Percentiles rank a stretch among this genome's conserved stretches.
phyloP scores from a whole-genome alignment of 2,113 vertebrate genomes.

The Micronycteris hirsuta region DNA sequence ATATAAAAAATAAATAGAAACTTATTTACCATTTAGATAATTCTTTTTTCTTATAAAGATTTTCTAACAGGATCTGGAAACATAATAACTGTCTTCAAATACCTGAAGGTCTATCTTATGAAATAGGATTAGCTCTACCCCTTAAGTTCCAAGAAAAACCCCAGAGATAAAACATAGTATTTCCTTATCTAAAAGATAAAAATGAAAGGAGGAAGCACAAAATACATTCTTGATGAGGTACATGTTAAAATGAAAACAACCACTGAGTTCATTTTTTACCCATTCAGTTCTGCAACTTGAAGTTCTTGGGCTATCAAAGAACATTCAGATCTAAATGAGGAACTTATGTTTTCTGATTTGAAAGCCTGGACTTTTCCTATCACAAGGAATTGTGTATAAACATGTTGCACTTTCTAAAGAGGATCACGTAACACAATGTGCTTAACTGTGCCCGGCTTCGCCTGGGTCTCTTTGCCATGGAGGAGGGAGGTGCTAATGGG shows the following conservation, averaged over 20 bases:
- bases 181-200: constrained; percentile 51
- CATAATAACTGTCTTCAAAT: not conserved
- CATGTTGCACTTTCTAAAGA: not conserved
- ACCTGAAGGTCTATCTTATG: not conserved
- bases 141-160: not conserved
- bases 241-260: not conserved
- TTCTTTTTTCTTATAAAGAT: not conserved
- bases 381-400: not conserved
- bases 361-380: not conserved
- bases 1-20: not conserved
- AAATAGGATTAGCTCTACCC: not conserved
- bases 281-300: not conserved
- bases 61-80: constrained; percentile 36
- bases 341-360: not conserved
- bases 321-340: not conserved
- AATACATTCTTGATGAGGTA: not conserved
- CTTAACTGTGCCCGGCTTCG: not conserved
- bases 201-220: not conserved
- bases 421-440: not conserved
- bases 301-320: not conserved
- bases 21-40: not conserved
- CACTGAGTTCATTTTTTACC: not conserved
- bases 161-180: not conserved
- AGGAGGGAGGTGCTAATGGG: not conserved
- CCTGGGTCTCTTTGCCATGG: not conserved